Evolutionary conservation across 2,888 invertebrate genomes (phyloP).

Genomic region (Nephrotoma flavescens): DNA sequence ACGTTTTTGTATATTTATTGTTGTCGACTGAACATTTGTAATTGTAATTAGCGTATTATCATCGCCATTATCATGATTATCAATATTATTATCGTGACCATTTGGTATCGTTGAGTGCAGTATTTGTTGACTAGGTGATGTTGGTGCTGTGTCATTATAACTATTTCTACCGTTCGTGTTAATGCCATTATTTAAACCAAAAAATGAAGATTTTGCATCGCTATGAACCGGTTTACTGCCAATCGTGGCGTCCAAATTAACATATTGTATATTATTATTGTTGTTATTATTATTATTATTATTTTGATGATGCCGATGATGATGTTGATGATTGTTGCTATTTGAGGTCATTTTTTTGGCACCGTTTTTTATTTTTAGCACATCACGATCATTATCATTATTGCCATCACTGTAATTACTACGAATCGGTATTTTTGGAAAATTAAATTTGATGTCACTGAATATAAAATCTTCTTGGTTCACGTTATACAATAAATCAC

Average conservation of each 20-base stretch:
- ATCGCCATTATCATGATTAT: neutral
- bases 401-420: conserved; percentile 1
- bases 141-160: neutral
- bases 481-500: neutral
- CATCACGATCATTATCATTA: neutral
- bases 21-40: neutral
- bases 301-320: neutral
- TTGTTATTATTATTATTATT: neutral
- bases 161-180: neutral
- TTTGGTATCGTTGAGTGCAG: neutral
- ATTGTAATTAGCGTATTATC: neutral
- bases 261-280: conserved; percentile 7
- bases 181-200: conserved; percentile 21
- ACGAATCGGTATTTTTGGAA: conserved; percentile 8
- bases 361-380: neutral
- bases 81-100: neutral
- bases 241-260: conserved; percentile 17
- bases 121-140: neutral
- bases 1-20: neutral
- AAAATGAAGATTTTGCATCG: conserved; percentile 31
- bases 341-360: neutral
- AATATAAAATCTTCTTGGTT: conserved; percentile 10
- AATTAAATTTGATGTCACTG: conserved; percentile 11
- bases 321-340: neutral
- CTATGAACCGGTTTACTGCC: conserved; percentile 25